Conservation (phyloP, 2,113 vertebrate genomes). For the Corydoras sp. region DNA sequence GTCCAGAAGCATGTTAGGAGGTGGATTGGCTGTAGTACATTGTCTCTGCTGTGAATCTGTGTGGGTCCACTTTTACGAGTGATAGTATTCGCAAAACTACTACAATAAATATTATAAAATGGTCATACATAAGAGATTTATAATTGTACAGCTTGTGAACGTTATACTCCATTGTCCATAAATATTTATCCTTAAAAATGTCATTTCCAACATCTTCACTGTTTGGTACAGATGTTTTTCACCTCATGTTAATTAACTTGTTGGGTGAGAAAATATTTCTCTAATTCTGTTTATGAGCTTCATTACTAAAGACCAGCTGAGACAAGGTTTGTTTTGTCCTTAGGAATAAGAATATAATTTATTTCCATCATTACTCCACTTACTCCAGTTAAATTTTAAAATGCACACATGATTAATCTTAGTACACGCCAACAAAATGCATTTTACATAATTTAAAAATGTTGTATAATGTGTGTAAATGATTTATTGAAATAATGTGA, state of each 20-base stretch:
- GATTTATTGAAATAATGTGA: neutral
- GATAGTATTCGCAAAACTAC: too few relatives aligned
- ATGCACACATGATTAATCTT: neutral
- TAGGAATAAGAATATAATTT: neutral
- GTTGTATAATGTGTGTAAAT: neutral
- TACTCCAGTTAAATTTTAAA: neutral
- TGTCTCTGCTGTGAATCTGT: too few relatives aligned
- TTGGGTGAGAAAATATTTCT: neutral
- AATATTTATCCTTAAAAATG: too few relatives aligned
- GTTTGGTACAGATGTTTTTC: too few relatives aligned
- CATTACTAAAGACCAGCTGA: neutral
- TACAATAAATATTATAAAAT: too few relatives aligned
- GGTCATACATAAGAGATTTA: too few relatives aligned
- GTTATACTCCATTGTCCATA: too few relatives aligned
- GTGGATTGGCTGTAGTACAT: too few relatives aligned
- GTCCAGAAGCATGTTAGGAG: too few relatives aligned
- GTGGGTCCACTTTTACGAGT: too few relatives aligned
- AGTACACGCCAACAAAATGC: neutral
- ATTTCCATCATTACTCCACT: neutral
- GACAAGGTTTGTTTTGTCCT: neutral
- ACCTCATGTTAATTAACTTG: neutral
- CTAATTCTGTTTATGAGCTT: neutral
- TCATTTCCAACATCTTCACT: too few relatives aligned
- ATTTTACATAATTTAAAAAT: neutral
- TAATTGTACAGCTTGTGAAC: too few relatives aligned